phyloP scores from a whole-genome alignment of 1,140 invertebrate genomes.

The Geopemphigus sp. region DNA sequence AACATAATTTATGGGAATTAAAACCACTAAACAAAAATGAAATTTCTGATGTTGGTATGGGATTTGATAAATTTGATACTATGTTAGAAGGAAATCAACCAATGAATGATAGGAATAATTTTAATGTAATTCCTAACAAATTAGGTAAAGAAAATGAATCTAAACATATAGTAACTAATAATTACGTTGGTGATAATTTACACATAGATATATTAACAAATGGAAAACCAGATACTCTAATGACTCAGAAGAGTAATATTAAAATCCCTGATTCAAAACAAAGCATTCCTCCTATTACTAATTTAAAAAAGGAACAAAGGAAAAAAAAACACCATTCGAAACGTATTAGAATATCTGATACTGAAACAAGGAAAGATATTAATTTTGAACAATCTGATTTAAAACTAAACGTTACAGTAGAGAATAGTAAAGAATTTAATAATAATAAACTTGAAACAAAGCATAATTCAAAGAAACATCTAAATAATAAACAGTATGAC shows the following conservation, averaged over 20 bases:
- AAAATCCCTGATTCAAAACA: background rate
- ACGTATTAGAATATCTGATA: too few relatives aligned
- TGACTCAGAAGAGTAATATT: too few relatives aligned
- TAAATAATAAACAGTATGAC: too few relatives aligned
- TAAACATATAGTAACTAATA: too few relatives aligned
- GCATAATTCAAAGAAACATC: too few relatives aligned
- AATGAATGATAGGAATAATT: background rate
- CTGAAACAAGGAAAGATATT: background rate
- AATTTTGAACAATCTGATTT: background rate
- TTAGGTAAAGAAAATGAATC: too few relatives aligned
- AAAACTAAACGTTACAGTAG: background rate
- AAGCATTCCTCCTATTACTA: background rate
- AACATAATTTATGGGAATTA: background rate
- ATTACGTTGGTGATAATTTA: too few relatives aligned
- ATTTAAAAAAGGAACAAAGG: background rate
- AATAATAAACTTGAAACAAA: background rate
- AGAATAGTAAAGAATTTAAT: background rate
- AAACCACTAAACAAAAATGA: background rate
- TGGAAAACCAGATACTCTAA: too few relatives aligned
- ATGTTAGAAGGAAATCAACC: background rate
- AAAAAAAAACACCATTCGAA: too few relatives aligned
- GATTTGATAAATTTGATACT: background rate
- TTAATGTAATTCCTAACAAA: background rate
- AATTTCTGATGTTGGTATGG: background rate
- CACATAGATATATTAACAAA: too few relatives aligned